Evolutionary conservation across 2,797 vertebrate species (phyloP).

Genomic region (Xenopus petersii): DNA sequence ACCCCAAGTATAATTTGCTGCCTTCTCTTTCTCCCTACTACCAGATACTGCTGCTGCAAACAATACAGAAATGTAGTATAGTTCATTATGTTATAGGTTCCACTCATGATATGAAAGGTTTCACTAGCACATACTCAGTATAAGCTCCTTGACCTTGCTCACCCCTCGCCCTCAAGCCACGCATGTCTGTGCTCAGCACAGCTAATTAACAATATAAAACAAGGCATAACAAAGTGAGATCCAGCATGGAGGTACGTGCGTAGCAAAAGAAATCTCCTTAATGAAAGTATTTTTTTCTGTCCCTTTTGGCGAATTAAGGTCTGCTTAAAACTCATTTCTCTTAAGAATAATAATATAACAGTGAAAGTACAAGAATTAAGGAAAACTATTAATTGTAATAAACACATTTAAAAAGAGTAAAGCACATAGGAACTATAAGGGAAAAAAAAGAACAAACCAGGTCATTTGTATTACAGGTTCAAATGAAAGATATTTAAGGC

Average conservation of each 20-base stretch:
- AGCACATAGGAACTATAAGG: no score
- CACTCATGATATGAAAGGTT: constrained; percentile 33
- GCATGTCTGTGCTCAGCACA: constrained; percentile 18
- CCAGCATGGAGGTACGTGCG: constrained; percentile 38
- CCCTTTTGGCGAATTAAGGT: constrained; percentile 32
- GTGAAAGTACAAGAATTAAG: no score
- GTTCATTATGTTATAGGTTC: constrained; percentile 23
- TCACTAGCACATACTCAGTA: constrained; percentile 31
- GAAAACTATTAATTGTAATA: no score
- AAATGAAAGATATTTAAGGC: no score
- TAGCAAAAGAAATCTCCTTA: constrained; percentile 26
- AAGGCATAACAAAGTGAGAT: constrained; percentile 23
- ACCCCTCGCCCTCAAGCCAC: constrained; percentile 31
- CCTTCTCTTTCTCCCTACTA: no score
- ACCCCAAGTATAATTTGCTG: no score
- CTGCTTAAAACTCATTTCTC: constrained; percentile 16
- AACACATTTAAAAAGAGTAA: no score
- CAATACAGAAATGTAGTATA: constrained; percentile 27
- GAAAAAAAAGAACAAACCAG: no score
- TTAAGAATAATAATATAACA: no score
- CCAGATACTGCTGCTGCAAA: neutral
- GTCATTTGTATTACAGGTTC: no score
- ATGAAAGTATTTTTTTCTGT: constrained; percentile 39
- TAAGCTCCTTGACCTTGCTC: constrained; percentile 38
- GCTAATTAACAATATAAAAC: constrained; percentile 39